A percentile compares a stretch with the other conserved stretches of the same genome.
These are phyloP conservation scores for Mirounga angustirostris DNA, from an alignment of 2,113 vertebrate genomes.

Conservation along the genomic window DNA sequence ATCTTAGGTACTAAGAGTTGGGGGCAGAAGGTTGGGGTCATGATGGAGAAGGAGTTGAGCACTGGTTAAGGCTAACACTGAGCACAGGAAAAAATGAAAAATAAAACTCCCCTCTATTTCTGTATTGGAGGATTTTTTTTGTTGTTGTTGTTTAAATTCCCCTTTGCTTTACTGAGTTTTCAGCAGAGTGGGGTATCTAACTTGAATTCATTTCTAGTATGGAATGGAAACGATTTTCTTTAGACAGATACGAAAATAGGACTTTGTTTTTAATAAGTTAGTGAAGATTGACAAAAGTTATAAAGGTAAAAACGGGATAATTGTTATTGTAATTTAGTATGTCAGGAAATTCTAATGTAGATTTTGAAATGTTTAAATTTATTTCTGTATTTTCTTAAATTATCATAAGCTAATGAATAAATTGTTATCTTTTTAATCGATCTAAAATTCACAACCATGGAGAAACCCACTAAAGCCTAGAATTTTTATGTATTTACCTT, in stretches of 20 bases:
- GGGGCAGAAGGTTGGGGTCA: constrained; percentile 68
- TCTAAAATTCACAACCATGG: constrained; percentile 32
- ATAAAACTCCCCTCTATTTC: constrained; percentile 8
- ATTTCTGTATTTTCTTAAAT: constrained; percentile 36
- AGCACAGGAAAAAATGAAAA: constrained; percentile 43
- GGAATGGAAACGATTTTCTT: constrained; percentile 22
- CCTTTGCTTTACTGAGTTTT: constrained; percentile 52
- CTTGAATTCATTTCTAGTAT: constrained; percentile 35
- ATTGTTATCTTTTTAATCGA: not conserved
- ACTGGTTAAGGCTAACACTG: constrained; percentile 6
- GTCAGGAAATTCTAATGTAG: constrained; percentile 30
- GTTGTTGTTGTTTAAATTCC: constrained; percentile 46
- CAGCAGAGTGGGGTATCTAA: constrained; percentile 20
- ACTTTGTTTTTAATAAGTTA: not conserved
- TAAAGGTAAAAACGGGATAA: not conserved
- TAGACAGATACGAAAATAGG: constrained; percentile 26
- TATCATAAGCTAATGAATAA: not conserved
- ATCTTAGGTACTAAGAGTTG: constrained; percentile 61
- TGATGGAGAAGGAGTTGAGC: not conserved
- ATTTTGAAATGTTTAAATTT: constrained; percentile 56
- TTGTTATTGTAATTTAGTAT: not conserved
- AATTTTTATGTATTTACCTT: constrained; percentile 28
- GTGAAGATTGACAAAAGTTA: not conserved
- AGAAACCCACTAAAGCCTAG: not conserved
- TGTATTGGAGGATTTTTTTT: not conserved